A percentile compares a stretch with the other conserved stretches of the same genome.
Evolutionary conservation across 2,888 invertebrate species (phyloP).

Genomic region (Drosophila helvetica): DNA sequence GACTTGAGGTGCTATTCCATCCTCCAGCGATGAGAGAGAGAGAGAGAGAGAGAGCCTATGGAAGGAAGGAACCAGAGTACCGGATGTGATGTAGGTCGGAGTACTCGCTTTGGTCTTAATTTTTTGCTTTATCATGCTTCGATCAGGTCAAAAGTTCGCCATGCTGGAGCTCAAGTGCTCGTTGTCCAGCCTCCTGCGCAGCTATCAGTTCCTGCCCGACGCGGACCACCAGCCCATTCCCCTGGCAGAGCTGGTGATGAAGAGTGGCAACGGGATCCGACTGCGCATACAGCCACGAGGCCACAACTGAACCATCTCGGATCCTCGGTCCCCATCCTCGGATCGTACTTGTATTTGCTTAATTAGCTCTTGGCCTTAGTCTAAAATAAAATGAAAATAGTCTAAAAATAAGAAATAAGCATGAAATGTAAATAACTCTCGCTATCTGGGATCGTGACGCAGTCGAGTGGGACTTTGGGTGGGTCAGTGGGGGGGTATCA

Average conservation of each 20-base stretch:
- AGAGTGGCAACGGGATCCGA: conserved; percentile 82
- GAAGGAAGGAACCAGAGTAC: too few species aligned
- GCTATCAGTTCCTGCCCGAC: conserved; percentile 80
- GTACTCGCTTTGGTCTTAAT: not conserved
- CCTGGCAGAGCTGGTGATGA: conserved; percentile 80
- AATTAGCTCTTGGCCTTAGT: not conserved
- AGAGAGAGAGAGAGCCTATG: too few species aligned
- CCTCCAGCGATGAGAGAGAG: too few species aligned
- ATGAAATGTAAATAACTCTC: not conserved
- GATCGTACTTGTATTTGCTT: not conserved
- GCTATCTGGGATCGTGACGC: conserved; percentile 6
- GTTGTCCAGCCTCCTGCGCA: conserved; percentile 77
- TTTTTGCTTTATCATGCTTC: not conserved
- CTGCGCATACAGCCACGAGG: conserved; percentile 73
- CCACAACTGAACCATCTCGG: not conserved
- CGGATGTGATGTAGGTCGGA: too few species aligned
- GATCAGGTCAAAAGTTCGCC: conserved; percentile 83
- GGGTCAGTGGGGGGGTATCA: not conserved
- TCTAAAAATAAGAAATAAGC: not conserved
- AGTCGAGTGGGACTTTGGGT: not conserved
- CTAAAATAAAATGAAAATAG: not conserved
- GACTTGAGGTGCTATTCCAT: too few species aligned
- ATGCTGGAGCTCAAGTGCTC: conserved; percentile 82
- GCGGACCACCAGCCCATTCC: conserved; percentile 71
- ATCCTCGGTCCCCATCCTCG: not conserved